Percentiles rank a stretch among this genome's conserved stretches.
Evolutionary conservation across 2,888 invertebrate genomes (phyloP).

Genomic region (Melanotus villosus): DNA sequence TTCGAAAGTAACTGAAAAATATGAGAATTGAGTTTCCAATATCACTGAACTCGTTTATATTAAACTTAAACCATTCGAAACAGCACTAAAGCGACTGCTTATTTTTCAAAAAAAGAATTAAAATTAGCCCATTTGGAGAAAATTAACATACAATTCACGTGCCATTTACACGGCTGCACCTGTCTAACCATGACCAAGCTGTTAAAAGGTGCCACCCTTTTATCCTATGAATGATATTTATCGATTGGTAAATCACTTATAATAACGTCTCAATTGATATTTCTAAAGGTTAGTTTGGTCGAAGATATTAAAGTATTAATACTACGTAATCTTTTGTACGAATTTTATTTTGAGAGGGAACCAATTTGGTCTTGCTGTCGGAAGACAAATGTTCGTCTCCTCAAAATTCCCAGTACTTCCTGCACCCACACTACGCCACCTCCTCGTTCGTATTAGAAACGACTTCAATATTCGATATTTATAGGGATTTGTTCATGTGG

Average conservation of each 20-base stretch:
- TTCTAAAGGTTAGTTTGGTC: too few species aligned
- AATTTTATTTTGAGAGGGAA: too few species aligned
- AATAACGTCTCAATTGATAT: background rate
- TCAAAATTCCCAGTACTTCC: background rate
- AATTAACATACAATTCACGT: background rate
- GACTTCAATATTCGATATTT: background rate
- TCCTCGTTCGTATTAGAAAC: slow-evolving; percentile 5
- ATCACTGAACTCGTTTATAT: too few species aligned
- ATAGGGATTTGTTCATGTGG: slow-evolving; percentile 2
- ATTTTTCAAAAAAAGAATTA: too few species aligned
- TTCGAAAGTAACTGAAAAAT: slow-evolving; percentile 19
- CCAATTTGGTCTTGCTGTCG: too few species aligned
- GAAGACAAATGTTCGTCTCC: too few species aligned
- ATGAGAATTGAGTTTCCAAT: too few species aligned
- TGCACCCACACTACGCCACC: slow-evolving; percentile 17
- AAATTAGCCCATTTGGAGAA: background rate
- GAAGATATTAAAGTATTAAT: too few species aligned
- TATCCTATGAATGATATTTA: background rate
- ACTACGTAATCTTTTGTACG: too few species aligned
- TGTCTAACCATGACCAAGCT: slow-evolving; percentile 3
- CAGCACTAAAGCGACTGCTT: too few species aligned
- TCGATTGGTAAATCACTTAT: slow-evolving; percentile 7
- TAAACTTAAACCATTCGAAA: too few species aligned
- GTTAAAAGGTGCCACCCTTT: too few species aligned
- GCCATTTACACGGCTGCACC: background rate